Evolutionary conservation across 2,888 invertebrate species (phyloP).

Genomic region (Drosophila koepferae): DNA sequence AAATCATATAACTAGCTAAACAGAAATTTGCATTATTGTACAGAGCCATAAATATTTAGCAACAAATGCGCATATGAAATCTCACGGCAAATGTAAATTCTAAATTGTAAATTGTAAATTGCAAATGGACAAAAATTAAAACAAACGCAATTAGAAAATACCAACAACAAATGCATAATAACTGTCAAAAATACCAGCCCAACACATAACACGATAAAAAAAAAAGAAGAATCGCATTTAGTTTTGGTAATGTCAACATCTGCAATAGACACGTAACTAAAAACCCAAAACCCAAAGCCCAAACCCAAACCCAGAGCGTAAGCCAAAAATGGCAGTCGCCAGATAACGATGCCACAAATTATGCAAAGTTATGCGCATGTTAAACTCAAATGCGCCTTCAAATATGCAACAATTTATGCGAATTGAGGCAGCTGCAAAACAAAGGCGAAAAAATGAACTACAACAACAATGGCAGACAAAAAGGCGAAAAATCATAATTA

Average conservation of each 20-base stretch:
- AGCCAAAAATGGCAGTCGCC: constrained; percentile 33
- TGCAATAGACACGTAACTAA: constrained; percentile 28
- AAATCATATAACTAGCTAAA: constrained; percentile 11
- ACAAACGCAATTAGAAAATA: constrained; percentile 70
- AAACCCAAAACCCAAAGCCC: not conserved
- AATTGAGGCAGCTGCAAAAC: constrained; percentile 66
- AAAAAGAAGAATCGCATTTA: constrained; percentile 4
- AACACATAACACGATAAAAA: not conserved
- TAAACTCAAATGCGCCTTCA: constrained; percentile 60
- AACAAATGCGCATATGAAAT: constrained; percentile 25
- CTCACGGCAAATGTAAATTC: constrained; percentile 53
- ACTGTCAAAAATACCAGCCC: constrained; percentile 18
- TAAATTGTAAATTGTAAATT: constrained; percentile 67
- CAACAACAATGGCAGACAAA: constrained; percentile 24
- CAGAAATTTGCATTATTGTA: constrained; percentile 52
- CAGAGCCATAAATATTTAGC: constrained; percentile 9
- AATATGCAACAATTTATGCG: constrained; percentile 77
- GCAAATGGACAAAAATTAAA: constrained; percentile 47
- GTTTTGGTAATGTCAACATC: constrained; percentile 26
- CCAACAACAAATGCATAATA: constrained; percentile 52
- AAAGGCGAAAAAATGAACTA: constrained; percentile 1
- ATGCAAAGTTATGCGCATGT: constrained; percentile 75
- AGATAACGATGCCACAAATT: constrained; percentile 67
- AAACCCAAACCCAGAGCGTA: not conserved
- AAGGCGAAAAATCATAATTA: constrained; percentile 72